A percentile compares a stretch with the other conserved stretches of the same genome.
Evolutionary conservation across 2,113 vertebrate genomes (phyloP).

Genomic region (Cathartes aura): DNA sequence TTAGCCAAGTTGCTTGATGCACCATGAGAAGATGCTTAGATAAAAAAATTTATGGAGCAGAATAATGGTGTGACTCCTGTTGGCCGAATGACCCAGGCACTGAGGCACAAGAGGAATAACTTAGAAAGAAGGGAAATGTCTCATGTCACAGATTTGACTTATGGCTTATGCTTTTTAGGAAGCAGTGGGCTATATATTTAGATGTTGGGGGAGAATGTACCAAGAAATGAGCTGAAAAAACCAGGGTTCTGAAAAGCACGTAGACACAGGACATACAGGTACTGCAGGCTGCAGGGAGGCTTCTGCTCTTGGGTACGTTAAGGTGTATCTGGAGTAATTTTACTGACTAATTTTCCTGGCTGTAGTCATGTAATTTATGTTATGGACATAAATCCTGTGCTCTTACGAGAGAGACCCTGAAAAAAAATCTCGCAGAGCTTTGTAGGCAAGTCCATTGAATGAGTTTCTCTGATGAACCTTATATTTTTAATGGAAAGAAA

Average conservation of each 20-base stretch:
- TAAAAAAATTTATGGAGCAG: not conserved
- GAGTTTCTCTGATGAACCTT: not conserved
- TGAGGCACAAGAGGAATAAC: not conserved
- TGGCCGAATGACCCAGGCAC: not conserved
- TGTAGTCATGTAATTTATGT: not conserved
- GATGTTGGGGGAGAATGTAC: not conserved
- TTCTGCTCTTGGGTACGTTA: not conserved
- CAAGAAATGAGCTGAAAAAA: not conserved
- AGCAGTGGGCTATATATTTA: not conserved
- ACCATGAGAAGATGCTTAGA: not conserved
- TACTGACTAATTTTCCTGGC: not conserved
- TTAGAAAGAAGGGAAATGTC: not conserved
- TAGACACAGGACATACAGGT: not conserved
- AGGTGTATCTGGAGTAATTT: slow-evolving; percentile 2
- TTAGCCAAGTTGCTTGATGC: not conserved
- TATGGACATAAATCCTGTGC: not conserved
- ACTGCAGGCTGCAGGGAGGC: not conserved
- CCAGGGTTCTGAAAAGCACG: not conserved
- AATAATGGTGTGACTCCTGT: not conserved
- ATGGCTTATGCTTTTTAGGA: not conserved
- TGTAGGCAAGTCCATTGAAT: not conserved
- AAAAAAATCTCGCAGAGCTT: not conserved
- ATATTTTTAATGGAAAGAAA: not conserved
- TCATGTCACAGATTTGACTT: not conserved
- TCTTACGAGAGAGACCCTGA: not conserved